Evolutionary conservation across 2,113 vertebrate species (phyloP), one percentile per base, ranked within the genome.

Genomic region (Mustela lutreola): DNA sequence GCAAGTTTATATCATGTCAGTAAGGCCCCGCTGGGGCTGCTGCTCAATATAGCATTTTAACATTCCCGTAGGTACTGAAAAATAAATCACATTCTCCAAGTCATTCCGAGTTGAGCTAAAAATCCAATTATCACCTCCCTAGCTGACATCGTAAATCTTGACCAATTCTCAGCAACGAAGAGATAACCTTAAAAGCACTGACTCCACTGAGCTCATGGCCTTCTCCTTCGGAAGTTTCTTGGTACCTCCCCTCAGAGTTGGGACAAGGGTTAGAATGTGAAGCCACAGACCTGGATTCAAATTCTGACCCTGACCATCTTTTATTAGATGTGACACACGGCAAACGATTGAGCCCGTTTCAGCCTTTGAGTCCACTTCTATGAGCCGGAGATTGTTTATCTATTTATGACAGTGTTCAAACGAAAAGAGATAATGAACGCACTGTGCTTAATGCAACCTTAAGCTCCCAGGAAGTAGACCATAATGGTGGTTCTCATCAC

Each of bases 91-190:
- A 87, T 90, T 86, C 88, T 87, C 88, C 24, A 87, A 97, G 94
- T 92, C 87, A 94, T 97, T 96, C 53, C 42, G 53, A 93, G 83
- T 80, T 85, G 81, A 95, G 88, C 76, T 80, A 80, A 96, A 98
- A 98, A 97, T 97, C 93, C 93, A 98, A 97, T 97, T 97, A 97
- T 96, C 96, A 94, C 84, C 36, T 96, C 84, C 70, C 91, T 62
- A 79, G 93, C 88, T 97, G 88, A 95, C 91, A 84, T 75, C 4
- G 0, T 97, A 97, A 96, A 97, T 97, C 94, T 81, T 80, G 83
- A 65, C 83, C 82, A 89, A 50, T 92, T 97, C 75, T n/a, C 87
- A 97, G 80, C 67, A 92, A 92, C 80, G 19, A 71, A 65, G 48
- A 92, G 83, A 87, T 95, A 81, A 92, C 56, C 92, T 94, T 70